A percentile compares a stretch with the other conserved stretches of the same genome.
Evolutionary conservation across 2,888 invertebrate genomes (phyloP).

Genomic region (Liopterus haemorrhoidalis): DNA sequence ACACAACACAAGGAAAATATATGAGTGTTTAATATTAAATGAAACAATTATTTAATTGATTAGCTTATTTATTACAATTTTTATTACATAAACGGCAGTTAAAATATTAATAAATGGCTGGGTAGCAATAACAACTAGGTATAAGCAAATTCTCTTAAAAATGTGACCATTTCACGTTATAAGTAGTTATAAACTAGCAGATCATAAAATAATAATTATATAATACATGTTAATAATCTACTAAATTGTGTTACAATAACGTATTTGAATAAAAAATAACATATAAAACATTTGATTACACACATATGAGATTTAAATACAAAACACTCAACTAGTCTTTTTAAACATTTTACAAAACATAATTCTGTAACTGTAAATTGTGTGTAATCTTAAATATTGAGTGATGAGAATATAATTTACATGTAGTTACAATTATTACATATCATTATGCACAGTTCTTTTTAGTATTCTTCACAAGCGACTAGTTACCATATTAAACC

Average conservation of each 20-base stretch:
- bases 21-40: slow-evolving; percentile 15
- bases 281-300: too few species aligned
- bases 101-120: slow-evolving; percentile 24
- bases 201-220: slow-evolving; percentile 18
- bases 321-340: too few species aligned
- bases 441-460: too few species aligned
- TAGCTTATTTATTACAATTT: slow-evolving; percentile 22
- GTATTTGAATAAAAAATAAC: slow-evolving; percentile 12
- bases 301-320: too few species aligned
- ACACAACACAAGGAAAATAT: slow-evolving; percentile 1
- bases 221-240: slow-evolving; percentile 12
- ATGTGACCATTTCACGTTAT: slow-evolving; percentile 23
- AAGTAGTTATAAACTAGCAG: slow-evolving; percentile 18
- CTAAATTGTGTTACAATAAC: slow-evolving; percentile 5
- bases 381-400: too few species aligned
- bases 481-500: too few species aligned
- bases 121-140: slow-evolving; percentile 21
- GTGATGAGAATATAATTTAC: too few species aligned
- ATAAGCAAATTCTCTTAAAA: slow-evolving; percentile 21
- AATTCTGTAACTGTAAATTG: too few species aligned
- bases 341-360: too few species aligned
- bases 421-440: too few species aligned
- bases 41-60: slow-evolving; percentile 17
- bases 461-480: too few species aligned
- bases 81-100: slow-evolving; percentile 23